Percentiles rank a stretch among this genome's conserved stretches.
Conservation (phyloP, 1,140 invertebrate genomes). For the Ceratina calcarata region DNA sequence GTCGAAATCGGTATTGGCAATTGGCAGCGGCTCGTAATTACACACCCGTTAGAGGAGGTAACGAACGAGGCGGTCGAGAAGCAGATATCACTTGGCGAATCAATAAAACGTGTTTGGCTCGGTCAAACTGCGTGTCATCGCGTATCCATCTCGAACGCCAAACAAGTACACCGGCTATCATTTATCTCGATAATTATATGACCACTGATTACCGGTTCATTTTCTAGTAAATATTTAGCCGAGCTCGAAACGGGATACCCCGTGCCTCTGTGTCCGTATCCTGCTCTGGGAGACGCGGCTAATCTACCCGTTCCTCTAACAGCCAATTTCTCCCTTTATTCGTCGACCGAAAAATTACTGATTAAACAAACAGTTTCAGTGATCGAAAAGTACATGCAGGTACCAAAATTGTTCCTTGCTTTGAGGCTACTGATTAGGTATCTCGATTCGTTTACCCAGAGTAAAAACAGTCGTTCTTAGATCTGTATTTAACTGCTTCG, state of each 20-base stretch:
- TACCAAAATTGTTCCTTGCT: too few relatives aligned
- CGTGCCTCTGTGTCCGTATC: neutral
- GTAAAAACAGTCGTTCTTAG: too few relatives aligned
- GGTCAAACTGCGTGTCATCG: slow-evolving; percentile 45
- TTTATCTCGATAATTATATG: slow-evolving; percentile 42
- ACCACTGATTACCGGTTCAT: slow-evolving; percentile 41
- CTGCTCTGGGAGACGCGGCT: neutral
- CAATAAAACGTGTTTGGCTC: slow-evolving; percentile 45
- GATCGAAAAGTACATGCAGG: too few relatives aligned
- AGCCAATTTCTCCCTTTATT: neutral
- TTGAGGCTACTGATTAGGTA: too few relatives aligned
- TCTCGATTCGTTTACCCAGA: too few relatives aligned
- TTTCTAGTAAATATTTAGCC: slow-evolving; percentile 32
- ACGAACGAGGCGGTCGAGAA: slow-evolving; percentile 22
- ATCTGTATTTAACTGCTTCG: too few relatives aligned
- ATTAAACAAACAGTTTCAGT: too few relatives aligned
- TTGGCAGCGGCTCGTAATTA: slow-evolving; percentile 26
- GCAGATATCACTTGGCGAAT: slow-evolving; percentile 43
- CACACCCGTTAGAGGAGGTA: slow-evolving; percentile 38
- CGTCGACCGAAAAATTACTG: neutral
- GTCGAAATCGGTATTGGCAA: slow-evolving; percentile 21
- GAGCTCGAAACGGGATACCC: slow-evolving; percentile 17
- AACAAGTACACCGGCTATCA: slow-evolving; percentile 36
- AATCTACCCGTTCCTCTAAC: neutral
- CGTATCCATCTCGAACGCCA: slow-evolving; percentile 39